Base-by-base conservation (phyloP, 2,888 invertebrate genomes). In the Agriotes lineatus region DNA sequence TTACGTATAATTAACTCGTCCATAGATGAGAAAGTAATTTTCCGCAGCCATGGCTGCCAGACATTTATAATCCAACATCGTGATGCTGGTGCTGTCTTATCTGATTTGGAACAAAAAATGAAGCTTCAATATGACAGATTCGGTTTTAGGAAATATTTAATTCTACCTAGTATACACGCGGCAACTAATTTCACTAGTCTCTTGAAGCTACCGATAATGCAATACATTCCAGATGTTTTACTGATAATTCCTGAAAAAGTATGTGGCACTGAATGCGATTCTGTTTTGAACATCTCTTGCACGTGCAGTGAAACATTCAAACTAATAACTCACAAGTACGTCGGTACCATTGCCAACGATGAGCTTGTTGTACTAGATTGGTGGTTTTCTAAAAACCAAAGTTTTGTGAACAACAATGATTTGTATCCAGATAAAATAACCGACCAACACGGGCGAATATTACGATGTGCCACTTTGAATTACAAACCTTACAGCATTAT, bases 401-500 rank as follows among this genome's bases (percentile, higher is more conserved):
- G 72, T 12, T 78, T 77, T 62, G 12, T 57, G 16, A n/a, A 35
- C 7, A 57, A 65, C 19, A 60, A 33, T 35, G 58, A 74, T 75
- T 75, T 80, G 30, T 80, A 71, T 72, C 75, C 76, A 5, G 72
- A 80, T 69, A 79, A 79, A 74, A 37, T 80, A 6, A 20, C 16
- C 4, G 65, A 79, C 69, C 74, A 81, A 67, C 60, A 76, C 63
- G 81, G 82, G 37, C 77, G 81, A 80, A 76, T 74, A 0, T 74
- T 90, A 3, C 86, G 82, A 77, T 83, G 88, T 20, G 87, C 88
- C 7, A 85, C 86, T 64, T 89, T 90, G 77, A 86, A 85, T 33
- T 90, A 90, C 75, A 87, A 87, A 74, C 90, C 90, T 0, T 90
- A 90, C 75, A 83, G 83, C 10, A 81, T 89, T 58, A 71, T 81